Percentiles rank a stretch among this genome's conserved stretches.
phyloP scores from a whole-genome alignment of 2,113 vertebrate genomes.

The Rhinolophus sinicus region DNA sequence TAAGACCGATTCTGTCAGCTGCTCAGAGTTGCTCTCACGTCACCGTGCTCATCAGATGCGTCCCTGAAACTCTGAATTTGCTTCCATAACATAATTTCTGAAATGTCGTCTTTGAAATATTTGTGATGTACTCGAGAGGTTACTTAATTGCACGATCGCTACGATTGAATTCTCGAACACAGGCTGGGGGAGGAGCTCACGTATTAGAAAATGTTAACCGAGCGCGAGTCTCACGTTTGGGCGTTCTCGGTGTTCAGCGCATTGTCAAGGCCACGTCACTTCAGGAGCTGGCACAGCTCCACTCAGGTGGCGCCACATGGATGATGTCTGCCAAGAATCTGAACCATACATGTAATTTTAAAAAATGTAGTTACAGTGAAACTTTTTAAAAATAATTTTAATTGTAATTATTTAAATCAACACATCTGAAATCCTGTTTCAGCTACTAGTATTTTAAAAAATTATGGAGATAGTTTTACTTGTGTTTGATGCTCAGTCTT shows the following conservation, averaged over 20 bases:
- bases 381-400: background rate
- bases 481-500: background rate
- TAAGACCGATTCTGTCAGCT: too few species aligned
- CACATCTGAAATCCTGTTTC: background rate
- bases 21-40: background rate
- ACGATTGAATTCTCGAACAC: accelerated
- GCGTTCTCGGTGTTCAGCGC: accelerated
- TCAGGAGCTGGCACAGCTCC: too few species aligned
- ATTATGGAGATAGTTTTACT: background rate
- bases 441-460: background rate
- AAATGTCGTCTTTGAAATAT: too few species aligned
- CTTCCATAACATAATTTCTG: background rate
- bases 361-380: background rate
- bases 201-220: accelerated
- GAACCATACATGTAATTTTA: background rate
- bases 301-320: background rate
- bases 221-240: accelerated
- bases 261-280: too few species aligned
- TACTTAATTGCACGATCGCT: accelerated
- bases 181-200: accelerated
- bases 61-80: background rate
- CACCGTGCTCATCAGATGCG: accelerated
- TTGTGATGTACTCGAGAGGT: too few species aligned
- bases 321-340: too few species aligned
- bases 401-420: background rate